Evolutionary conservation across 2,113 vertebrate species (phyloP), one percentile per base, ranked within the genome.

Genomic region (Xyliphius kryptos): DNA sequence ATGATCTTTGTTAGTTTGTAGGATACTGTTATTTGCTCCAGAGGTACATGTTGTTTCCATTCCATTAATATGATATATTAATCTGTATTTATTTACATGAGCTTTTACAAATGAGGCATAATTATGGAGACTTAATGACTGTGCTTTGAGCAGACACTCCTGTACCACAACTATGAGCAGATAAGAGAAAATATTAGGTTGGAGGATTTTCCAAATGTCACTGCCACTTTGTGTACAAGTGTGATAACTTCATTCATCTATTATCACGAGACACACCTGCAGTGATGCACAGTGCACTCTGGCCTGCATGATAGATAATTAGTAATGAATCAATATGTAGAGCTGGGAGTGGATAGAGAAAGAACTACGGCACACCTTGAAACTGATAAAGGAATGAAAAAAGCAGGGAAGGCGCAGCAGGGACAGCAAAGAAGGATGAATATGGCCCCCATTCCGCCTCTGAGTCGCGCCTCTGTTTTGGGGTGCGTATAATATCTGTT

Each of bases 141-240:
- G 67, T 76, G 84, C 78, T 84, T 80, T 55, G 44, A 55, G 74
- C 58, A 83, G 77, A n/a, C n/a, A 75, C 78, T 80, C 78, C 80
- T 82, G 81, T 63, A 56, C 51, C 59, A 71, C 75, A 54, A 67
- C 68, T 70, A 68, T 74, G 37, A 73, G 74, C 79, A 88, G 91
- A 93, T 90, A 86, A 82, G 75, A 73, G 65, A 70, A 64, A 69
- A 68, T 67, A 82, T 76, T 80, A 82, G 81, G 77, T 83, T 81
- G 79, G 88, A 87, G 78, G 87, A 79, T 80, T 89, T 89, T 77
- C 81, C 80, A 91, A 91, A 90, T 90, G 86, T 89, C 86, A 89
- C 80, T 82, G 83, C 65, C 73, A 77, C 77, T 83, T 80, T 74
- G 73, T 82, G 79, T 76, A 80, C 80, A 74, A 79, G 74, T 78